These are phyloP conservation scores for Pygoscelis adeliae DNA, from an alignment of 2,113 vertebrate species.

Conservation along the genomic window DNA sequence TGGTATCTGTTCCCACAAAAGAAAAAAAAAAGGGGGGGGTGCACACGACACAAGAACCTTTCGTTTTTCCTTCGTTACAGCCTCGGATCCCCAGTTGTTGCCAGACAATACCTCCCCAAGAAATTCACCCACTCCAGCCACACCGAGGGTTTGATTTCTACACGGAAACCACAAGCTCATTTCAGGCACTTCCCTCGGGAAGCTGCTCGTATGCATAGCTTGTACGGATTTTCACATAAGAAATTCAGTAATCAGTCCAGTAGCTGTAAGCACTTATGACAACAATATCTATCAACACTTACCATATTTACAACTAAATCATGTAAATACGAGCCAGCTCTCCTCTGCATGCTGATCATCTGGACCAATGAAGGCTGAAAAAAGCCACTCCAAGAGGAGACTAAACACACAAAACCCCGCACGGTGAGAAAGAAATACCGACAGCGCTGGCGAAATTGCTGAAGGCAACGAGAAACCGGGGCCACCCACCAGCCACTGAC, in stretches of 20 bases:
- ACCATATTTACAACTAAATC: conserved; percentile 52
- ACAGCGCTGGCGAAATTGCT: neutral
- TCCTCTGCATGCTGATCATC: conserved; percentile 12
- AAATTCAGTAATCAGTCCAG: conserved; percentile 20
- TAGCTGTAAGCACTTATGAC: conserved; percentile 40
- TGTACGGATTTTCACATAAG: neutral
- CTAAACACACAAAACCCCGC: neutral
- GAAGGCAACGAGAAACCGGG: neutral
- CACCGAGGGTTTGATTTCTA: neutral
- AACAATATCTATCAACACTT: conserved; percentile 56
- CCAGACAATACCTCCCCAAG: neutral
- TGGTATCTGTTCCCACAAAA: neutral
- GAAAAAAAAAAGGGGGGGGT: neutral
- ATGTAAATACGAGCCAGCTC: conserved; percentile 43
- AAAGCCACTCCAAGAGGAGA: neutral
- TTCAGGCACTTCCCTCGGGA: neutral
- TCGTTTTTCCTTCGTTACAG: neutral
- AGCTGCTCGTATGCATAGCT: neutral
- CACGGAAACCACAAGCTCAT: neutral
- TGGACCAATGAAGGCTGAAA: neutral
- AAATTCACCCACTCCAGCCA: neutral
- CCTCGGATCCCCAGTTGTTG: neutral
- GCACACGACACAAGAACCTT: neutral
- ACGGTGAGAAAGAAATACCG: neutral
- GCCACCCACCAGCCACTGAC: neutral